Evolutionary conservation across 2,888 invertebrate species (phyloP).

Genomic region (Lydus trimaculatus): DNA sequence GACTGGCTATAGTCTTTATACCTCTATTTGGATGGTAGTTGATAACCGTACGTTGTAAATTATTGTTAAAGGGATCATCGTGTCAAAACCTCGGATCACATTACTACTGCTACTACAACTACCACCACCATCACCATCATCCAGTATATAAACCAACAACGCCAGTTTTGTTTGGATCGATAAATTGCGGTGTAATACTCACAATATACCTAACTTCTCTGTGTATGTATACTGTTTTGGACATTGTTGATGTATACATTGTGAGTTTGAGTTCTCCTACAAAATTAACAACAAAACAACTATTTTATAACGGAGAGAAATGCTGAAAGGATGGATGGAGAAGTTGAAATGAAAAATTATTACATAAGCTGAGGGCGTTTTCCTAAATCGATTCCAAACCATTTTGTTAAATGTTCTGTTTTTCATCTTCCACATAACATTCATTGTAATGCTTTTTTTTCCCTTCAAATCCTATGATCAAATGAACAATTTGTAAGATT

Average conservation of each 20-base stretch:
- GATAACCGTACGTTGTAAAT: conserved; percentile 43
- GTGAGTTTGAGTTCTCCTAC: conserved; percentile 14
- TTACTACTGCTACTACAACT: conserved; percentile 28
- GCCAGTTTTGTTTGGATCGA: conserved; percentile 42
- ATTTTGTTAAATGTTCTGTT: background rate
- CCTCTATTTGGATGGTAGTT: conserved; percentile 16
- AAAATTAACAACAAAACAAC: conserved; percentile 22
- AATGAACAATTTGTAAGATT: background rate
- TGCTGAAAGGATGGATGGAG: background rate
- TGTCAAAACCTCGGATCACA: conserved; percentile 47
- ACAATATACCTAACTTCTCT: conserved; percentile 25
- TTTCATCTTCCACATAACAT: no score
- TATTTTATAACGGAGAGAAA: background rate
- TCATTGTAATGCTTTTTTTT: background rate
- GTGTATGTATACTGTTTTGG: conserved; percentile 29
- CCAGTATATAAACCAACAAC: conserved; percentile 13
- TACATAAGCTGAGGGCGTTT: background rate
- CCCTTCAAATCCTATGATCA: background rate
- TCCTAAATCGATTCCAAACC: background rate
- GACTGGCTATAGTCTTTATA: conserved; percentile 4
- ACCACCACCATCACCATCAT: background rate
- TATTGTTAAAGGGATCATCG: conserved; percentile 49
- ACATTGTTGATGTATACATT: conserved; percentile 27
- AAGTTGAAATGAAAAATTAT: background rate
- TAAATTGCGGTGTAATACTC: conserved; percentile 39